These are phyloP conservation scores for Clunio marinus DNA, from an alignment of 2,888 invertebrate genomes.

Conservation along the genomic window DNA sequence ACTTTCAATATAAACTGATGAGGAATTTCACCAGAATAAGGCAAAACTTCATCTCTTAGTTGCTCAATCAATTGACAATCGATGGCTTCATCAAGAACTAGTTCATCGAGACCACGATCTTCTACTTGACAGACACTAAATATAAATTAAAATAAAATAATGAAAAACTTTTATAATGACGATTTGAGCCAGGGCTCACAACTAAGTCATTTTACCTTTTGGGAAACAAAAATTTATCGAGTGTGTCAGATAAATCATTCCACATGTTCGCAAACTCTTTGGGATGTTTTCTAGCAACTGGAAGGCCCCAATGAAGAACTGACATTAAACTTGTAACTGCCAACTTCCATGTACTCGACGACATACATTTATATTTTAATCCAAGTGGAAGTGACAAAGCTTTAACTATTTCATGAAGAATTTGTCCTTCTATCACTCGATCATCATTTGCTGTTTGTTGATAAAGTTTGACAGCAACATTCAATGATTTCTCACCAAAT, in stretches of 20 bases:
- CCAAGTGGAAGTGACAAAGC: constrained; percentile 69
- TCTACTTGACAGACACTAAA: constrained; percentile 54
- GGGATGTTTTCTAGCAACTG: constrained; percentile 75
- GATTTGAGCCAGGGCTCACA: background rate
- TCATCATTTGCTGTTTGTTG: constrained; percentile 66
- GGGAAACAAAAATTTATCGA: constrained; percentile 90
- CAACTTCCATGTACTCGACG: constrained; percentile 77
- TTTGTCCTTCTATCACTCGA: constrained; percentile 66
- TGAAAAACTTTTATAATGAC: no score
- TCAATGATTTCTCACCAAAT: constrained; percentile 76
- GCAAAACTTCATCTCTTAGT: constrained; percentile 73
- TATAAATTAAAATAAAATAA: constrained; percentile 15
- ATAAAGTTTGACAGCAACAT: constrained; percentile 70
- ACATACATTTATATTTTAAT: constrained; percentile 75
- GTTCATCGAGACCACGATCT: constrained; percentile 58
- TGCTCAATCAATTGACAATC: constrained; percentile 79
- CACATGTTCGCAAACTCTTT: constrained; percentile 74
- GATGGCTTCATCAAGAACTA: constrained; percentile 68
- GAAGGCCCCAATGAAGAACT: constrained; percentile 78
- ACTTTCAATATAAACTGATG: constrained; percentile 77
- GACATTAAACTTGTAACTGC: constrained; percentile 71
- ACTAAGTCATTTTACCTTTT: constrained; percentile 57
- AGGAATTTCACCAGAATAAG: constrained; percentile 72
- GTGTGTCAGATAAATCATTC: constrained; percentile 76
- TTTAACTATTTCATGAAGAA: constrained; percentile 65